Conservation (phyloP, 30 jellyfish, hydroid and myxozoan genomes). For the Pelagia noctiluca region DNA sequence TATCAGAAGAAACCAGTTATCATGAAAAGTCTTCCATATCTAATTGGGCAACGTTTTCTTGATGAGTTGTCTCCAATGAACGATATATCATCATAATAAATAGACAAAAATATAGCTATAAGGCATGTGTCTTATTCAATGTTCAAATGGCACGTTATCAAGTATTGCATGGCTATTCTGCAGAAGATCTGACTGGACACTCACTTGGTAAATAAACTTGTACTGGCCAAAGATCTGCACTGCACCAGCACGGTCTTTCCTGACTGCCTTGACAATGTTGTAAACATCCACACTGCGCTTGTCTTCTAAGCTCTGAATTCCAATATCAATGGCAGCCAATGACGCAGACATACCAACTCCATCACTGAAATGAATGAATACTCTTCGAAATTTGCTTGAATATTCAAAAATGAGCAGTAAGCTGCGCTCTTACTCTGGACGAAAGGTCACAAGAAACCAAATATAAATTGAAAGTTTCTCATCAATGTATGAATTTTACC, state of each 20-base stretch:
- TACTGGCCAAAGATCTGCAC: slow-evolving; percentile 77
- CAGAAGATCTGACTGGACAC: no score
- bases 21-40: neutral
- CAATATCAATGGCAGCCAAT: slow-evolving; percentile 68
- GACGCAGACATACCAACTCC: slow-evolving; percentile 84
- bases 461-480: no score
- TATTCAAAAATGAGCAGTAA: no score
- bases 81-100: neutral
- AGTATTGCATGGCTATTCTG: neutral
- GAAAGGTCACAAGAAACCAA: no score
- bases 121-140: neutral
- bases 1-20: no score
- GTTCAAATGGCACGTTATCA: neutral
- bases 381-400: no score
- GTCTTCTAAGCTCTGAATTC: slow-evolving; percentile 59
- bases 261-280: slow-evolving; percentile 57
- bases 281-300: slow-evolving; percentile 52
- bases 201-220: slow-evolving; percentile 82
- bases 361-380: slow-evolving; percentile 43
- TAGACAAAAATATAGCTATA: neutral
- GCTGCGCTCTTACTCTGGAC: no score
- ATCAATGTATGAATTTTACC: no score
- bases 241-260: slow-evolving; percentile 93
- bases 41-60: neutral
- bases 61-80: neutral